Conservation (phyloP, 64 coral and sea anemone genomes). For the Anthopleura sola region DNA sequence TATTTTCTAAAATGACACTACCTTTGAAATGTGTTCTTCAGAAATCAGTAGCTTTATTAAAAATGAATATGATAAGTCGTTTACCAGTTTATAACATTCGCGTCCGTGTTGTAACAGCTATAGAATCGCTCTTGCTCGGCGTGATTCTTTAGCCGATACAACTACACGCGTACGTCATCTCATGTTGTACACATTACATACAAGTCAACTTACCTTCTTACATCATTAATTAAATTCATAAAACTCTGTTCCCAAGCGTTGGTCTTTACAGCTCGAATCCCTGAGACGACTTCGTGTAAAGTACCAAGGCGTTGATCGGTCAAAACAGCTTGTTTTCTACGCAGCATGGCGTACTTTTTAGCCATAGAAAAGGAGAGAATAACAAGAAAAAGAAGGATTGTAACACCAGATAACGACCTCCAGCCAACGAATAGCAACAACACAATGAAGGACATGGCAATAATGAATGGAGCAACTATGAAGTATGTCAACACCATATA, state of each 20-base stretch:
- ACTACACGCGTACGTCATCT: too few species aligned
- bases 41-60: too few species aligned
- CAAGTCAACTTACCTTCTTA: slow-evolving; percentile 34
- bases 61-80: too few species aligned
- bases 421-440: slow-evolving; percentile 17
- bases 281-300: slow-evolving; percentile 28
- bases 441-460: neutral
- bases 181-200: too few species aligned
- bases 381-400: neutral
- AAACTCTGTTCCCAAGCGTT: slow-evolving; percentile 47
- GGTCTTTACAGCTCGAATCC: slow-evolving; percentile 48
- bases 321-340: neutral
- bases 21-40: too few species aligned
- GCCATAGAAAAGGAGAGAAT: neutral
- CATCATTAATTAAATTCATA: neutral
- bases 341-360: neutral
- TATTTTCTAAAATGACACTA: too few species aligned
- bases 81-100: too few species aligned
- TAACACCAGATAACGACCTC: slow-evolving; percentile 22
- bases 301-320: slow-evolving; percentile 30
- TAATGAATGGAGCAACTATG: neutral
- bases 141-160: too few species aligned
- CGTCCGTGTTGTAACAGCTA: too few species aligned
- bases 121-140: too few species aligned
- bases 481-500: too few species aligned